These are phyloP conservation scores for Sinodicranocentrus sp. DNA, from an alignment of 2,888 invertebrate species.

Conservation along the genomic window DNA sequence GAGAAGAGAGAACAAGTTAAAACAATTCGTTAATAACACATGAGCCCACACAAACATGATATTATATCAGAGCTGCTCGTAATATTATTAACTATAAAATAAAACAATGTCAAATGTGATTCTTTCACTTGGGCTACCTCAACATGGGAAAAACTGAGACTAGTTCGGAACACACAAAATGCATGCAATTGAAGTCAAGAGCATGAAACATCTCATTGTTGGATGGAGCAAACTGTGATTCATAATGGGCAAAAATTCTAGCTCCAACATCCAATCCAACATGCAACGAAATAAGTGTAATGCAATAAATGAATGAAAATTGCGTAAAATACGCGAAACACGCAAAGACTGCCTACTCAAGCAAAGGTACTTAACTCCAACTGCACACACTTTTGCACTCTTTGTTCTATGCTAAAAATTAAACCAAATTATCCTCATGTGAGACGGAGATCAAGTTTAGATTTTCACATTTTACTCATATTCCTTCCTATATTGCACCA, in stretches of 20 bases:
- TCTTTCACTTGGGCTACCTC: too few species aligned
- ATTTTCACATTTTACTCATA: too few species aligned
- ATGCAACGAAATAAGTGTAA: conserved; percentile 7
- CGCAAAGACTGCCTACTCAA: too few species aligned
- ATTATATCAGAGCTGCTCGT: not conserved
- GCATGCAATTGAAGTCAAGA: conserved; percentile 51
- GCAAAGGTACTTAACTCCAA: not conserved
- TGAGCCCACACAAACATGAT: too few species aligned
- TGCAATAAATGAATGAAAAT: conserved; percentile 52
- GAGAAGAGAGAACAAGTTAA: too few species aligned
- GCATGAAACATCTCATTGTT: conserved; percentile 36
- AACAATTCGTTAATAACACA: too few species aligned
- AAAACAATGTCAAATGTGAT: too few species aligned
- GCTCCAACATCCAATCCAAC: conserved; percentile 28
- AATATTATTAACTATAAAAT: too few species aligned
- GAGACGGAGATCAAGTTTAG: conserved; percentile 16
- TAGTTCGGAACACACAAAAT: too few species aligned
- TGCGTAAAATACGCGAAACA: conserved; percentile 39
- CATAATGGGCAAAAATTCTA: conserved; percentile 16
- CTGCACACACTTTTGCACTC: not conserved
- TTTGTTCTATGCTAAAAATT: not conserved
- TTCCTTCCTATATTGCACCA: too few species aligned
- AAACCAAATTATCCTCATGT: too few species aligned
- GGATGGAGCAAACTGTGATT: not conserved
- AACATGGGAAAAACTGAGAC: too few species aligned